phyloP scores from a whole-genome alignment of 1,140 invertebrate genomes.

The Drosophila littoralis region DNA sequence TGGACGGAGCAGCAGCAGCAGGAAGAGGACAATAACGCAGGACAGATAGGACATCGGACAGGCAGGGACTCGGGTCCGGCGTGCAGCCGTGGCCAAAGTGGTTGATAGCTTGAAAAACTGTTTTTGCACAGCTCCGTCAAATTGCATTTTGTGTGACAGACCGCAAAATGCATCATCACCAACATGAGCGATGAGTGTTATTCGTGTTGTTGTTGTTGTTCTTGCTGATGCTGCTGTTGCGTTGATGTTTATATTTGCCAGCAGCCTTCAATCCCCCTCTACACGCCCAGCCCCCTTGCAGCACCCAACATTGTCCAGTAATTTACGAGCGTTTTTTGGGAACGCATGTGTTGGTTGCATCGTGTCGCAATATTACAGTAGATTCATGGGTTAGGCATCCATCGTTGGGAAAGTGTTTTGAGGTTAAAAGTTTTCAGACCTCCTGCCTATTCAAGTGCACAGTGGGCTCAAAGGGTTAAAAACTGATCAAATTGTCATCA shows the following conservation, averaged over 20 bases:
- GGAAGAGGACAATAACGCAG: slow-evolving; percentile 26
- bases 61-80: slow-evolving; percentile 40
- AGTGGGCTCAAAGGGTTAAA: neutral
- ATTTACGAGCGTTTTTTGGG: slow-evolving; percentile 79
- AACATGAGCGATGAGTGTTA: slow-evolving; percentile 84
- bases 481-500: neutral
- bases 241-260: slow-evolving; percentile 83
- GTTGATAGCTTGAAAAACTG: slow-evolving; percentile 84
- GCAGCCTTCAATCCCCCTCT: slow-evolving; percentile 22
- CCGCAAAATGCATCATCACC: slow-evolving; percentile 84
- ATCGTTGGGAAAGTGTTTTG: slow-evolving; percentile 47
- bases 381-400: slow-evolving; percentile 50
- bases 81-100: slow-evolving; percentile 82
- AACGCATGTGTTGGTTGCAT: slow-evolving; percentile 74
- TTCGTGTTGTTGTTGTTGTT: slow-evolving; percentile 46
- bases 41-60: slow-evolving; percentile 39
- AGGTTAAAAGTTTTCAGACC: slow-evolving; percentile 47
- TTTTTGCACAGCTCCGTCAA: slow-evolving; percentile 84
- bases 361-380: slow-evolving; percentile 50
- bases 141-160: slow-evolving; percentile 84
- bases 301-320: slow-evolving; percentile 71
- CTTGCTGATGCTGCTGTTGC: slow-evolving; percentile 34
- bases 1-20: slow-evolving; percentile 5
- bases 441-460: slow-evolving; percentile 16
- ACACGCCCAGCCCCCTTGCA: neutral